Evolutionary conservation across 2,797 vertebrate species (phyloP).

Genomic region (Neopelma chrysocephalum): DNA sequence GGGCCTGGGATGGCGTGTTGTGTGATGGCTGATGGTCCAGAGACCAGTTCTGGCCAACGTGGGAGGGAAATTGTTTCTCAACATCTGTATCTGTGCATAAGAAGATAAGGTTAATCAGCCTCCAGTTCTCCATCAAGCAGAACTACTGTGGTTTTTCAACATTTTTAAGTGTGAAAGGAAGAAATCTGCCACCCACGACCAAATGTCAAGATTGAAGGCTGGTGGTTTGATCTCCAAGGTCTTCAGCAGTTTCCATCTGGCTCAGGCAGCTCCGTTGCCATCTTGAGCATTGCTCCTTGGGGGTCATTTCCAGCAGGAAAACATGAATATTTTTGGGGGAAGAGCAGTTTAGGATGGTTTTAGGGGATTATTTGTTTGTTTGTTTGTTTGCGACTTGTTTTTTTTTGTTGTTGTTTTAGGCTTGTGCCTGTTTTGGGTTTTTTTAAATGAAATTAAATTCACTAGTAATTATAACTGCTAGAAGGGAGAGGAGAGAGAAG

Average conservation of each 20-base stretch:
- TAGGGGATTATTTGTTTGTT: background rate
- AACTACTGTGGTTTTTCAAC: background rate
- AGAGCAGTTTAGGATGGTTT: background rate
- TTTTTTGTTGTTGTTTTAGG: background rate
- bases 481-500: background rate
- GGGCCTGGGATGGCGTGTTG: rapidly evolving
- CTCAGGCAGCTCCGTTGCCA: background rate
- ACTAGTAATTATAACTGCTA: background rate
- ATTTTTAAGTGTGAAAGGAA: conserved; percentile 4
- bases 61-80: background rate
- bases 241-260: conserved; percentile 33
- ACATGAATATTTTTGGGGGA: rapidly evolving
- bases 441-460: background rate
- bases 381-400: background rate
- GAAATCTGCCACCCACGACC: background rate
- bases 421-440: background rate
- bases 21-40: background rate
- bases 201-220: conserved; percentile 36
- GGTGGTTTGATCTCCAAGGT: conserved; percentile 10
- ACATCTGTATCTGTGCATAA: background rate
- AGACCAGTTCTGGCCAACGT: rapidly evolving
- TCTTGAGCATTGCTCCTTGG: background rate
- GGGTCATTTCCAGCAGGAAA: background rate
- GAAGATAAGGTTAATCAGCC: background rate
- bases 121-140: background rate